Evolutionary conservation across 2,113 vertebrate genomes (phyloP).

Genomic region (Pipa parva): DNA sequence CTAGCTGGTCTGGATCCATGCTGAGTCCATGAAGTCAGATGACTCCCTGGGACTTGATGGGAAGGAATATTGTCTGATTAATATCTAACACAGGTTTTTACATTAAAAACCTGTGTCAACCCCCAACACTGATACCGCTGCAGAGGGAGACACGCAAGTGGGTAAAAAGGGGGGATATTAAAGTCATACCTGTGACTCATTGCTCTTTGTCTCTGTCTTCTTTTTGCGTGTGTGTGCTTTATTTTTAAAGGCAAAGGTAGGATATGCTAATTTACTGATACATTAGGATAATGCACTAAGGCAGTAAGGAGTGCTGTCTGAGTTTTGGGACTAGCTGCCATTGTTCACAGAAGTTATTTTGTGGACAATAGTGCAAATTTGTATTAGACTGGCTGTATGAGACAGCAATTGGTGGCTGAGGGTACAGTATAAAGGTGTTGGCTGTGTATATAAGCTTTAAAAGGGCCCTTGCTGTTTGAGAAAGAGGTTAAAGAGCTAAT

Average conservation of each 20-base stretch:
- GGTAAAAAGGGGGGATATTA: conserved; percentile 31
- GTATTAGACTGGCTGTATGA: too few species aligned
- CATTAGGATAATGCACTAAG: too few species aligned
- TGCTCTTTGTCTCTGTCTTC: conserved; percentile 3
- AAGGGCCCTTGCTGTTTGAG: too few species aligned
- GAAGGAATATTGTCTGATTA: conserved; percentile 57
- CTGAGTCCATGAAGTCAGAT: conserved; percentile 32
- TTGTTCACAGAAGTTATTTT: too few species aligned
- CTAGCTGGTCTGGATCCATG: conserved; percentile 93
- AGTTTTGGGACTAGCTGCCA: too few species aligned
- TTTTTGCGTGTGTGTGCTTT: conserved; percentile 4
- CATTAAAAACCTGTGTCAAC: conserved; percentile 76
- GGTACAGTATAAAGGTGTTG: too few species aligned
- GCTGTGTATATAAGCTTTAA: too few species aligned
- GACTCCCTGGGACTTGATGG: conserved; percentile 64
- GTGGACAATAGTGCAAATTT: too few species aligned
- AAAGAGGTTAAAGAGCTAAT: too few species aligned
- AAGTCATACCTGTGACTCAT: conserved; percentile 36
- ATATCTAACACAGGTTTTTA: conserved; percentile 78
- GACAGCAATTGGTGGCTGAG: too few species aligned
- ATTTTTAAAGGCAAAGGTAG: neutral
- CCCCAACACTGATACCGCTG: conserved; percentile 20
- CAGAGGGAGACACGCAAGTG: conserved; percentile 10
- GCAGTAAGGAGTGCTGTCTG: too few species aligned
- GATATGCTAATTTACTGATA: too few species aligned